These are phyloP conservation scores for Tribolium madens DNA, from an alignment of 1,140 invertebrate genomes.

Conservation along the genomic window DNA sequence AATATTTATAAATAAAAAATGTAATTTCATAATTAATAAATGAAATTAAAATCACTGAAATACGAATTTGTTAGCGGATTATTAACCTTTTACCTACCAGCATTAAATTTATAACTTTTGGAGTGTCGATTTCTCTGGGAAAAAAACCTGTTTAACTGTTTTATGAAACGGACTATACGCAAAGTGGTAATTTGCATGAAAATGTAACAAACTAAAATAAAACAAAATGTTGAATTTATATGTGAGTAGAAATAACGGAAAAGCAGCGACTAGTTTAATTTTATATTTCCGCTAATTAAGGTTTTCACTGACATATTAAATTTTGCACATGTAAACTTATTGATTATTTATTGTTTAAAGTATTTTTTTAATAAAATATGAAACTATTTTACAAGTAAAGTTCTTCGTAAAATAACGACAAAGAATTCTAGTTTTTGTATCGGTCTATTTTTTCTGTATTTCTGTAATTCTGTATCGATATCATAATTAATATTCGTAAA, in stretches of 20 bases:
- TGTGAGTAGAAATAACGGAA: conserved; percentile 1
- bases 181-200: not conserved
- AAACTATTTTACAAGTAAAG: too few species aligned
- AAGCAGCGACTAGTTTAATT: not conserved
- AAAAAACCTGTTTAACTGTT: not conserved
- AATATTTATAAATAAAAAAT: not conserved
- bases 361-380: too few species aligned
- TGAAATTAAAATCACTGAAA: not conserved
- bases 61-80: not conserved
- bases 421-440: too few species aligned
- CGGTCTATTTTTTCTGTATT: too few species aligned
- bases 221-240: not conserved
- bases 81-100: not conserved
- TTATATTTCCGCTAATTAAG: conserved; percentile 3
- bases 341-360: not conserved
- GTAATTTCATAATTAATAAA: not conserved
- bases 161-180: too few species aligned
- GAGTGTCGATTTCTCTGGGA: not conserved
- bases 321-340: not conserved
- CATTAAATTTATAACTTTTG: not conserved
- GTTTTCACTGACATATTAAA: conserved; percentile 11
- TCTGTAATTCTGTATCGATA: too few species aligned
- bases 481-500: too few species aligned
- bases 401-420: too few species aligned
- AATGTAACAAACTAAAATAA: not conserved